Evolutionary conservation across 2,797 vertebrate genomes (phyloP).

Genomic region (Syndactyla subalaris): DNA sequence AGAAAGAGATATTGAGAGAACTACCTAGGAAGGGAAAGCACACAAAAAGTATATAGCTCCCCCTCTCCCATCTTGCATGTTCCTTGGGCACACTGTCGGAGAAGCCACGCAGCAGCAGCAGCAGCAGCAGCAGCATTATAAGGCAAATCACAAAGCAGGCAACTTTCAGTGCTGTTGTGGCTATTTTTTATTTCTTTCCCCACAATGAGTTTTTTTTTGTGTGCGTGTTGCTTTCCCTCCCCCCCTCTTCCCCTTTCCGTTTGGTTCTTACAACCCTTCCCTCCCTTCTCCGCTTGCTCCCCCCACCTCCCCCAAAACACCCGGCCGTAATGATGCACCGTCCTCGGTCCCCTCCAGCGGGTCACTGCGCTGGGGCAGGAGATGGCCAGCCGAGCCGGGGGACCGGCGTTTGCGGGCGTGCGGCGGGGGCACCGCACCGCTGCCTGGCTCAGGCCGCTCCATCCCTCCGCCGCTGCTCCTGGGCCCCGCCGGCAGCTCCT

Average conservation of each 20-base stretch:
- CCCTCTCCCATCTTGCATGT: not conserved
- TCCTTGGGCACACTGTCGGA: not conserved
- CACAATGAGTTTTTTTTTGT: not conserved
- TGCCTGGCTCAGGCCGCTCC: not conserved
- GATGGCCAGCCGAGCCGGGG: not conserved
- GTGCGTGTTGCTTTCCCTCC: accelerated
- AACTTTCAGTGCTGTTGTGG: constrained; percentile 1
- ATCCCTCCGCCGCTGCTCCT: not conserved
- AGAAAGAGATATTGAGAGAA: not conserved
- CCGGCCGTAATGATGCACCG: not conserved
- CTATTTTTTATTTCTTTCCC: constrained; percentile 22
- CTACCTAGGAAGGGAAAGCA: not conserved
- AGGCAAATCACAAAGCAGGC: constrained; percentile 8
- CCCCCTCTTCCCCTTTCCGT: not conserved
- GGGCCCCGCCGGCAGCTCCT: not conserved
- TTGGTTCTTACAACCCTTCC: not conserved
- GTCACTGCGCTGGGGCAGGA: not conserved
- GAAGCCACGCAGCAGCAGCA: not conserved
- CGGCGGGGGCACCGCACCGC: not conserved
- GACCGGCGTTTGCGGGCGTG: not conserved
- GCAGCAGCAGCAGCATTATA: not conserved
- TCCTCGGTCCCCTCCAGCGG: not conserved
- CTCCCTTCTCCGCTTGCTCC: not conserved
- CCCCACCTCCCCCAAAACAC: not conserved
- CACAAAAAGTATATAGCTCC: not conserved